Base-by-base conservation (phyloP, 2,888 invertebrate species). In the Elegia similella region DNA sequence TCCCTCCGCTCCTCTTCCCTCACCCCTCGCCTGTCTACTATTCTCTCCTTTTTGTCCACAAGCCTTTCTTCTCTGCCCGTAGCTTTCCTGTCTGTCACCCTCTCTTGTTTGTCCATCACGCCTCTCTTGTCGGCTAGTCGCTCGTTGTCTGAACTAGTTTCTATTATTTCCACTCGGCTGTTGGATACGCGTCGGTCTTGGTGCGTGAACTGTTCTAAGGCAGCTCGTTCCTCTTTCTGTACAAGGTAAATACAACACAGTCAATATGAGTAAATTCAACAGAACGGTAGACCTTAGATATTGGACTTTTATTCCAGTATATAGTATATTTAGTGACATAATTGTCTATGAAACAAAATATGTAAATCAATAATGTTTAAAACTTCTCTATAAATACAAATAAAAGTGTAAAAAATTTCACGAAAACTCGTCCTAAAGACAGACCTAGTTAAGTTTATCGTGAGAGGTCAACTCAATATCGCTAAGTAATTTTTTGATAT, bases 161-260 rank as follows among this genome's bases (percentile, higher is more conserved):
- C 42, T 6, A 63, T 62, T 12, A 10, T n/a, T 12, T 76, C 73
- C n/a, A 69, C 63, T 23, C 64, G 68, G 32, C 68, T 70, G 62
- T 82, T 79, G n/a, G 71, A 70, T 15, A 75, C 74, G 15, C 75
- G 72, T 0, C 88, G 78, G 62, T 88, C 85, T 59, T 72, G 82
- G 66, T 87, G 84, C 0, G 89, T 90, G 75, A 89, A 89, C 64
- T 88, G 85, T n/a, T 89, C 88, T 17, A 90, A 65, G 0, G 80
- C 77, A 0, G 84, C 83, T 10, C 86, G 82, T 56, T 90, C 87
- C 64, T 88, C 85, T 65, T 82, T 85, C 90, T 90, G 70, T 42
- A 65, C 23, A 23, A 23, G 23, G 5, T 5, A 23, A 23, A 3
- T 23, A 23, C 2, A 23, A 23, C 23, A 5, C 23, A 23, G 23